Base-by-base conservation (phyloP, 2,888 invertebrate species). In the Miltochrista miniata region DNA sequence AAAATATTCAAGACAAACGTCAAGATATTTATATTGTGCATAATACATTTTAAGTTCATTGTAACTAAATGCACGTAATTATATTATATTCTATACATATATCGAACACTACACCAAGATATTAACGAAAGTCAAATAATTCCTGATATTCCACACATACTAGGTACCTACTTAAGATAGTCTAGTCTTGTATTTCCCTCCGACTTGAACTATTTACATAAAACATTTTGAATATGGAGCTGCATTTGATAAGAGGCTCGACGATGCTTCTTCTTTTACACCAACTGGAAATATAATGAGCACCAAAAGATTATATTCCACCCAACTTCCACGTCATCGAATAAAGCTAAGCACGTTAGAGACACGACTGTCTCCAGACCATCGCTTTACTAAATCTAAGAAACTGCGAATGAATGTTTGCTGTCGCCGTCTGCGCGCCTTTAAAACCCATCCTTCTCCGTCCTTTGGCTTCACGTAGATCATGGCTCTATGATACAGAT, bases 181-280 rank as follows among this genome's bases (percentile, higher is more conserved):
- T 59, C 49, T 67, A 72, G 63, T 69, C 68, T 68, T 70, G 56
- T 68, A 58, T 65, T 67, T 68, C 70, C 70, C 69, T 74, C 67
- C 61, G 68, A 64, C 62, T 70, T 65, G 65, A 64, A 60, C 53
- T 51, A 49, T 63, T 71, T 81, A 90, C 87, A 87, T 87, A 73
- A 82, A 87, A 68, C 87, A 87, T 77, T 90, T 90, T n/a, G 89
- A 85, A 73, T 87, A 89, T 13, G 84, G 72, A 35, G 81, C 80
- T 49, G 83, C 82, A 59, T 87, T 90, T 34, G 84, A 76, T 47
- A 87, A 70, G 48, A 87, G 74, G 64, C 79, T 82, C 41, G 86
- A 71, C 0, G 83, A 73, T 0, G 84, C 68, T 70, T 90, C 90
- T 67, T 88, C 90, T 57, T 89, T 89, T 0, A 87, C 85, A 8